Base-by-base conservation (phyloP, 2,113 vertebrate genomes). In the Tonatia bakeri region DNA sequence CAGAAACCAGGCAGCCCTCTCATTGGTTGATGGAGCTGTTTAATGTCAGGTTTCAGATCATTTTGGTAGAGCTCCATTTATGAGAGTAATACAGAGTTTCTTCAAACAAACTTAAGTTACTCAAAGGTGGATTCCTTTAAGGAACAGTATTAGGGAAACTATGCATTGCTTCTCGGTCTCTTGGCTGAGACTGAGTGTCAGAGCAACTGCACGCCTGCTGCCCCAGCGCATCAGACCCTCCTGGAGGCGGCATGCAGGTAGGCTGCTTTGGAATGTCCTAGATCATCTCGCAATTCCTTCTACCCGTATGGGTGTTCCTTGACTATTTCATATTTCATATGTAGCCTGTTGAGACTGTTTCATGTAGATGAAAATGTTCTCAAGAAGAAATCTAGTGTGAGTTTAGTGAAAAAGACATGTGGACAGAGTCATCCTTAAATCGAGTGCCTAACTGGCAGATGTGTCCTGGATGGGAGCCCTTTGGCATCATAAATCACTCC, bases 191-290 rank as follows among this genome's bases (percentile, higher is more conserved):
- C 9, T 10, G 4, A 28, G 59, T 26, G 26, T 26, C 26, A 11
- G 59, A 59, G 24, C 10, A 22, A 59, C 22, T 59, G 56, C 19
- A 17, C 3, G 2, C 0, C 0, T 1, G 22, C 20, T 3, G 15
- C 12, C 36, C 1, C 10, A 13, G 36, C 9, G 4, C n/a, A 14
- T 22, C 82, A 43, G 10, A 40, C 10, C 4, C 36, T 61, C 56
- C 1, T 0, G 9, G 15, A 36, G 52, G n/a, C 5, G 28, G 8
- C 24, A 1, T 72, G 31, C 26, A 6, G 2, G 13, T 4, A 43
- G 50, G 4, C 33, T n/a, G 47, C 24, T 7, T 33, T 17, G 65
- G 76, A 12, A n/a, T 33, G 33, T 64, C 9, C 24, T 36, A 11
- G 33, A 4, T 73, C 17, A 0, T 59, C 33, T 61, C 14, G 17